Conservation (phyloP, 1,140 invertebrate genomes). For the Apocrypta bakeri region DNA sequence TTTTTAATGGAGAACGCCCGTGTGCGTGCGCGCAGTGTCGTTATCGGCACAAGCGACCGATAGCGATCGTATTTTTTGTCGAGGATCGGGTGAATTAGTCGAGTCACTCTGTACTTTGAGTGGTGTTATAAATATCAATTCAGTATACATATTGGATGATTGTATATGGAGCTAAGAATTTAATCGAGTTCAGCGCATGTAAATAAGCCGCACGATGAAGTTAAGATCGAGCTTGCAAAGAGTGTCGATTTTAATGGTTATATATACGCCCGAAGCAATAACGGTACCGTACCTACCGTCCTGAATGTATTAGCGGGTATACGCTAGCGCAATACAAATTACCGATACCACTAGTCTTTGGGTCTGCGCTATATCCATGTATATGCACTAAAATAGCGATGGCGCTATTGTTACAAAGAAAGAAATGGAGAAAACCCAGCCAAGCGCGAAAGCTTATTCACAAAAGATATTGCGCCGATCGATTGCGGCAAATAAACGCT, state of each 20-base stretch:
- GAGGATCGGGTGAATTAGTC: not conserved
- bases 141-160: not conserved
- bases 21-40: too few relatives aligned
- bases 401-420: not conserved
- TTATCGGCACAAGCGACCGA: too few relatives aligned
- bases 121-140: not conserved
- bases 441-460: not conserved
- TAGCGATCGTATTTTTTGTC: constrained; percentile 19
- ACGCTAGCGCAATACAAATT: constrained; percentile 23
- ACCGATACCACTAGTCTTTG: constrained; percentile 20
- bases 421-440: constrained; percentile 8
- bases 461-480: not conserved
- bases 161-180: not conserved
- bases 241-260: not conserved
- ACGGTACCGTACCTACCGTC: constrained; percentile 6
- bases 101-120: constrained; percentile 25
- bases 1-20: too few relatives aligned
- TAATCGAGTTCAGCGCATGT: constrained; percentile 3
- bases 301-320: not conserved
- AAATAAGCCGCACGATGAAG: not conserved
- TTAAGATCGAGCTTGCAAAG: not conserved
- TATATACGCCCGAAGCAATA: not conserved
- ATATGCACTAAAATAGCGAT: constrained; percentile 14
- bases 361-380: not conserved
- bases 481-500: not conserved